These are phyloP conservation scores for Lytechinus pictus DNA, from an alignment of 35 echinoderm and acorn worm species.

Conservation along the genomic window DNA sequence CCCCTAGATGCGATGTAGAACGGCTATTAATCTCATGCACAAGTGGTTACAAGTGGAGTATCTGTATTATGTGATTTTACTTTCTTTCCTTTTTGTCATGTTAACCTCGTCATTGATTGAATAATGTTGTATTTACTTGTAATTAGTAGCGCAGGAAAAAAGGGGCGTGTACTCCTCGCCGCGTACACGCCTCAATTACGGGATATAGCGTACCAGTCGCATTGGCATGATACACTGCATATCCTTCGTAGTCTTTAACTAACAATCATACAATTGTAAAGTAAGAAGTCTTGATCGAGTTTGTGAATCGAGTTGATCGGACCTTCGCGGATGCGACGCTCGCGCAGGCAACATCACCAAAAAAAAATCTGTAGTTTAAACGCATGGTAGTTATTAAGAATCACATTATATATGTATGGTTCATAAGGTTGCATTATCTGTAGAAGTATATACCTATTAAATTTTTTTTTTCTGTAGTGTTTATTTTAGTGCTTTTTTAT, in stretches of 20 bases:
- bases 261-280: background rate
- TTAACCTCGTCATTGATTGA: conserved; percentile 30
- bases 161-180: background rate
- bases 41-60: conserved; percentile 47
- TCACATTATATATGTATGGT: background rate
- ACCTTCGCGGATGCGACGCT: background rate
- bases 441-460: background rate
- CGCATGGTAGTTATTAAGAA: conserved; percentile 32
- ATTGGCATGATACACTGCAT: background rate
- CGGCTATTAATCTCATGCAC: background rate
- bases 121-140: conserved; percentile 57
- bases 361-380: background rate
- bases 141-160: conserved; percentile 21
- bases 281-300: conserved; percentile 2
- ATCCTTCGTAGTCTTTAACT: background rate
- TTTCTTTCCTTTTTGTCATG: conserved; percentile 17
- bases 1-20: background rate
- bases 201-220: background rate
- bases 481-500: background rate
- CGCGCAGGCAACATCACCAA: background rate
- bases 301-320: background rate
- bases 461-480: background rate
- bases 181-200: background rate
- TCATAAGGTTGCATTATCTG: conserved; percentile 36
- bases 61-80: conserved; percentile 10